Conservation (phyloP, 2,113 vertebrate genomes). For the Esox niger region DNA sequence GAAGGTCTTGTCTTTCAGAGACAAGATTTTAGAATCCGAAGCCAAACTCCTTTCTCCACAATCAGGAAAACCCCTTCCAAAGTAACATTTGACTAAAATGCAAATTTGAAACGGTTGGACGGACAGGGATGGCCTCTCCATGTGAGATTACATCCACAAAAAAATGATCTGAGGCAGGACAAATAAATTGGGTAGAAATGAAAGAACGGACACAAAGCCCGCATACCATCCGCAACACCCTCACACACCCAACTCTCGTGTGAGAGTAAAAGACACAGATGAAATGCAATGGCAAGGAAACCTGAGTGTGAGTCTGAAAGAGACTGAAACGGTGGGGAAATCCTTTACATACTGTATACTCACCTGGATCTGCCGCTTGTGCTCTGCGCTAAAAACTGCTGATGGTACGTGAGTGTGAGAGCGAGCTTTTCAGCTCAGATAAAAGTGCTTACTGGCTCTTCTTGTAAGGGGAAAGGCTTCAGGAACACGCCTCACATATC, state of each 20-base stretch:
- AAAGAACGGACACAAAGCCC: no score
- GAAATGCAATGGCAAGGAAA: slow-evolving; percentile 16
- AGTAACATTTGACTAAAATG: no score
- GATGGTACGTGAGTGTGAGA: slow-evolving; percentile 69
- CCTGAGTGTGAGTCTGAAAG: slow-evolving; percentile 46
- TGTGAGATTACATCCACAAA: no score
- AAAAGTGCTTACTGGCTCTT: slow-evolving; percentile 80
- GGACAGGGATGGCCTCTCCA: no score
- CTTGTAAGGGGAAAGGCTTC: slow-evolving; percentile 71
- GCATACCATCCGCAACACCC: no score
- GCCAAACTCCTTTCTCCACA: no score
- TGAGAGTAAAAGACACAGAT: slow-evolving; percentile 52
- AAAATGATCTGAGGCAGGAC: slow-evolving; percentile 59
- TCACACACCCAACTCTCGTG: no score
- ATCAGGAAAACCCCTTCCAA: no score
- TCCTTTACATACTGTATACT: slow-evolving; percentile 61
- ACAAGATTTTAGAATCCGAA: no score
- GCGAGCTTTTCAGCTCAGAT: slow-evolving; percentile 70
- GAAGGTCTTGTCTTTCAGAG: no score
- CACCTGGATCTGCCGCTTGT: slow-evolving; percentile 71
- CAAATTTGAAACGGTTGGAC: no score
- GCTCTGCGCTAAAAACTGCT: slow-evolving; percentile 73
- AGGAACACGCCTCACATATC: slow-evolving; percentile 74
- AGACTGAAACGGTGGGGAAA: slow-evolving; percentile 65
- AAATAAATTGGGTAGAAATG: slow-evolving; percentile 59